Conservation (phyloP, 2,888 invertebrate genomes). For the Steromphala cineraria region DNA sequence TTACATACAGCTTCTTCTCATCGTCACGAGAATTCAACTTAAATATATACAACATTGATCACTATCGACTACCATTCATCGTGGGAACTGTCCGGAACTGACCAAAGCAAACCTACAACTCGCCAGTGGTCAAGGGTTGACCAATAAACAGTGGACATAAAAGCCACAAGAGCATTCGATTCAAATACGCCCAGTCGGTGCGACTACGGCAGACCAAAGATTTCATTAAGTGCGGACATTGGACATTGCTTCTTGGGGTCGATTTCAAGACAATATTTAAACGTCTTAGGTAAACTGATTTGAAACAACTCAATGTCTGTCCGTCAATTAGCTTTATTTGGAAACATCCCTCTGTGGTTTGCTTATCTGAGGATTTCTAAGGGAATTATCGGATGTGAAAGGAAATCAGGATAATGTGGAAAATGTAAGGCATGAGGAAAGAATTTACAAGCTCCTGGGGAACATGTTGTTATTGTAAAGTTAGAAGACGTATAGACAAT, state of each 20-base stretch:
- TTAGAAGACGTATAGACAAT: too few species aligned
- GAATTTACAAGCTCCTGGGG: too few species aligned
- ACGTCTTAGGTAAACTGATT: not conserved
- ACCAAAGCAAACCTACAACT: not conserved
- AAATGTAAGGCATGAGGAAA: too few species aligned
- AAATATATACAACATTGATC: not conserved
- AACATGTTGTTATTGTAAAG: too few species aligned
- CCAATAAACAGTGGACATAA: not conserved
- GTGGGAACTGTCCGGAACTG: not conserved
- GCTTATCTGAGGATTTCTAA: too few species aligned
- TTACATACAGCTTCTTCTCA: too few species aligned
- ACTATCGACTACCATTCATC: not conserved
- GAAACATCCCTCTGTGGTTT: not conserved
- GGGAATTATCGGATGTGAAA: too few species aligned
- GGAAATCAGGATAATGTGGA: too few species aligned
- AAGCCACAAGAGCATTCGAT: not conserved
- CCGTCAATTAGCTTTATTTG: slow-evolving; percentile 4
- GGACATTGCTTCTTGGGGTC: not conserved
- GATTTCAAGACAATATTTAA: not conserved
- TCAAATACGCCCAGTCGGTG: not conserved
- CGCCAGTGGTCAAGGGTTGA: not conserved
- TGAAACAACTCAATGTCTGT: not conserved
- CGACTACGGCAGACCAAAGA: not conserved
- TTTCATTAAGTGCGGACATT: not conserved
- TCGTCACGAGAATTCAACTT: too few species aligned